phyloP scores from a whole-genome alignment of 2,888 invertebrate species.

The Anorthoa munda region DNA sequence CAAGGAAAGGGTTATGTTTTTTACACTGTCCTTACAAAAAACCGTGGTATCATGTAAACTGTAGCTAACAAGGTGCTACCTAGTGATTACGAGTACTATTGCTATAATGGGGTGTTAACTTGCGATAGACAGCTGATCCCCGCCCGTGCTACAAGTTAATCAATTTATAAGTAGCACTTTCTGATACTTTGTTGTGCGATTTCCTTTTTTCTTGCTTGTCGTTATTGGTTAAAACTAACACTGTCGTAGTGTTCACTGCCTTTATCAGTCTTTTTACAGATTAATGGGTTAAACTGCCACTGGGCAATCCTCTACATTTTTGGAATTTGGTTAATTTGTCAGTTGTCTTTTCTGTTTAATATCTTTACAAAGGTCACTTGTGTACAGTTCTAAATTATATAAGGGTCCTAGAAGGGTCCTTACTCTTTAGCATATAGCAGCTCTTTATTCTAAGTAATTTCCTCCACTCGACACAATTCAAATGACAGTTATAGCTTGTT shows the following conservation, averaged over 20 bases:
- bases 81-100: conserved; percentile 75
- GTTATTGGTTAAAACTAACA: background rate
- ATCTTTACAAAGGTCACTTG: too few species aligned
- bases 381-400: too few species aligned
- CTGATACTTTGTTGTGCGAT: conserved; percentile 20
- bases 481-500: background rate
- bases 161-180: conserved; percentile 59
- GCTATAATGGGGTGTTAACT: conserved; percentile 82
- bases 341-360: too few species aligned
- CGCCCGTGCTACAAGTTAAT: conserved; percentile 50
- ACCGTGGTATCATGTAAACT: conserved; percentile 70
- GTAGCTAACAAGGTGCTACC: conserved; percentile 58
- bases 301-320: too few species aligned
- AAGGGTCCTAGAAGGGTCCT: too few species aligned
- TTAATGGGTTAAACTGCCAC: too few species aligned
- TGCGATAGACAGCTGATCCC: conserved; percentile 83
- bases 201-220: background rate
- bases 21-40: conserved; percentile 15
- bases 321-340: too few species aligned
- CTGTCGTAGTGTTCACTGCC: background rate
- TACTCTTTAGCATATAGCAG: too few species aligned
- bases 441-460: background rate
- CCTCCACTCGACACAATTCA: background rate
- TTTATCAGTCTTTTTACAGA: too few species aligned
- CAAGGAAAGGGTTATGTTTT: too few species aligned